Evolutionary conservation across 2,888 invertebrate species (phyloP), one percentile per base, ranked within the genome.

Genomic region (Trichacis sp.): DNA sequence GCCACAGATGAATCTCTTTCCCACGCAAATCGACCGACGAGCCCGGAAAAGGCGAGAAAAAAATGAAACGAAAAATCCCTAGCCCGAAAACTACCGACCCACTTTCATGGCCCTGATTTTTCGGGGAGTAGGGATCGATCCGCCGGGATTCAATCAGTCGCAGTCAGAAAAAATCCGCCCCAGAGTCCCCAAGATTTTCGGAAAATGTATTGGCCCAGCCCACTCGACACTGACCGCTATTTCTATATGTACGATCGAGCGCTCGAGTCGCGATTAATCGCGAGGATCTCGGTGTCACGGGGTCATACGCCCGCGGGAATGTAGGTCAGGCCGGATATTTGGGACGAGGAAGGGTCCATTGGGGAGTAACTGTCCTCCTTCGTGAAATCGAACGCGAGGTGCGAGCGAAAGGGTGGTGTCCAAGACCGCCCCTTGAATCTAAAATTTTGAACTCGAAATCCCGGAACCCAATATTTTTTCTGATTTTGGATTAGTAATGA

Each of bases 241-340:
- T 65, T 67, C 50, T 63, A 48, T 59, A 52, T 55, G 53, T 54
- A 30, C 57, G 60, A 68, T 68, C 67, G 67, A 68, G 59, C 55
- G 55, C 36, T 60, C 60, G 63, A 20, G 46, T 58, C 64, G 60
- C 64, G 65, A 70, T 70, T 68, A 70, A 67, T 70, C 64, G 70
- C 60, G 66, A 67, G 70, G 68, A 66, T 68, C 71, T 72, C 72
- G 72, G 75, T 77, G 78, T 77, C 79, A 80, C 78, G 79, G 75
- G 80, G 78, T 78, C 78, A 78, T 76, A 74, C 75, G 72, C 66
- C 66, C 63, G 72, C 64, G 50, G 70, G 75, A 74, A 81, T 78
- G 71, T 80, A 73, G 80, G 80, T 79, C 80, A 80, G 75, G 73
- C 72, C 70, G 70, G 70, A 72, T 77, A 75, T 77, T 75, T 77